Percentiles rank a stretch among this genome's conserved stretches.
These are phyloP conservation scores for Vultur gryphus DNA, from an alignment of 2,797 vertebrate species.

Conservation along the genomic window DNA sequence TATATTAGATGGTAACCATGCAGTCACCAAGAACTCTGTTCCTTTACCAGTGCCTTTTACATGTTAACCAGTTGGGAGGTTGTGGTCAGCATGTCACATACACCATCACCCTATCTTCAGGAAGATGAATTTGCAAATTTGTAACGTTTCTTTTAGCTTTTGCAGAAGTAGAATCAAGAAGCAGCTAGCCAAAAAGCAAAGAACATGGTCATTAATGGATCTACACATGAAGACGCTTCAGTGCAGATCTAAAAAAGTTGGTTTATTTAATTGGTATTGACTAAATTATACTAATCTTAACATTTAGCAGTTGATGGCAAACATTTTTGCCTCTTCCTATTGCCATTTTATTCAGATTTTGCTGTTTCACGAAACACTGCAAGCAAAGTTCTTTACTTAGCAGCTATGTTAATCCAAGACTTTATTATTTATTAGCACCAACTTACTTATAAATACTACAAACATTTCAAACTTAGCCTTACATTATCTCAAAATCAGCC, in stretches of 20 bases:
- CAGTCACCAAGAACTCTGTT: neutral
- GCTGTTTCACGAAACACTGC: neutral
- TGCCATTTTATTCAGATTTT: neutral
- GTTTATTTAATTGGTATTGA: neutral
- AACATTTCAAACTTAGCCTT: neutral
- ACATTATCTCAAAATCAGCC: neutral
- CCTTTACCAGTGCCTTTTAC: conserved; percentile 11
- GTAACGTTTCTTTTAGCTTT: conserved; percentile 59
- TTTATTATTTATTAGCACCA: neutral
- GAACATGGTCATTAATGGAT: neutral
- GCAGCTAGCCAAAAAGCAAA: conserved; percentile 28
- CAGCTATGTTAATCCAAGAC: neutral
- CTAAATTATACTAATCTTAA: neutral
- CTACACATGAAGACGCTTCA: neutral
- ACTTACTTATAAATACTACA: neutral
- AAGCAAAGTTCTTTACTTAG: neutral
- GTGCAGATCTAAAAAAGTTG: neutral
- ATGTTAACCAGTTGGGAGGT: neutral
- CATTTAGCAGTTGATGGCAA: neutral
- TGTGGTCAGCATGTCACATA: conserved; percentile 36
- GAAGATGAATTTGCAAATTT: conserved; percentile 60
- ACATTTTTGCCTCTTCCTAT: neutral
- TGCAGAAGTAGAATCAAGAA: conserved; percentile 66
- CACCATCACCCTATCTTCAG: conserved; percentile 55
- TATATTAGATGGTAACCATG: neutral